A percentile compares a stretch with the other conserved stretches of the same genome.
These are phyloP conservation scores for Ricordea florida DNA, from an alignment of 92 coral and sea anemone species.

Conservation along the genomic window DNA sequence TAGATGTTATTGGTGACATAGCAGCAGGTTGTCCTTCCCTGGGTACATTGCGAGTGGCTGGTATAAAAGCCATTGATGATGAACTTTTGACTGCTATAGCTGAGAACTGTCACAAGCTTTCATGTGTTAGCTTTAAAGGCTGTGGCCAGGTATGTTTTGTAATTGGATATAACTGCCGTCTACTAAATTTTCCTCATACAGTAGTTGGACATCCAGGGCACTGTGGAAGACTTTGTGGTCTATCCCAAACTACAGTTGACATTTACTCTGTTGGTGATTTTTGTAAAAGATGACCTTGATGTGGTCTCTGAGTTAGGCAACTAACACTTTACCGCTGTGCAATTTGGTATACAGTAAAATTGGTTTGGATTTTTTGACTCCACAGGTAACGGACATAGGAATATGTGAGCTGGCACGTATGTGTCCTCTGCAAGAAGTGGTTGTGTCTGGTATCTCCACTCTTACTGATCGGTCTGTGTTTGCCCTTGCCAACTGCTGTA, in stretches of 20 bases:
- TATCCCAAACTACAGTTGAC: not conserved
- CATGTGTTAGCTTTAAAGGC: constrained; percentile 68
- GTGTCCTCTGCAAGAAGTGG: constrained; percentile 69
- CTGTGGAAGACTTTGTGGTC: not conserved
- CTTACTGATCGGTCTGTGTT: constrained; percentile 83
- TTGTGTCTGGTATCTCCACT: constrained; percentile 67
- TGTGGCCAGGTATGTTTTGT: constrained; percentile 66
- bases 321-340: no score
- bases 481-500: constrained; percentile 81
- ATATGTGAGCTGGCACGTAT: constrained; percentile 79
- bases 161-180: not conserved
- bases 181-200: not conserved
- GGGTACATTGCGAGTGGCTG: constrained; percentile 59
- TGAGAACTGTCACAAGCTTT: constrained; percentile 62
- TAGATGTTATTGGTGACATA: constrained; percentile 56
- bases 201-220: no score
- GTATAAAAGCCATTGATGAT: constrained; percentile 75
- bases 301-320: no score
- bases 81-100: constrained; percentile 59
- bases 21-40: constrained; percentile 64
- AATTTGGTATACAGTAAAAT: not conserved
- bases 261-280: no score
- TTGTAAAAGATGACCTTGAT: no score
- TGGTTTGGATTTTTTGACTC: not conserved
- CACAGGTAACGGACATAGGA: constrained; percentile 78